Base-by-base conservation (phyloP, 2,888 invertebrate species). In the Drosophila greeni region DNA sequence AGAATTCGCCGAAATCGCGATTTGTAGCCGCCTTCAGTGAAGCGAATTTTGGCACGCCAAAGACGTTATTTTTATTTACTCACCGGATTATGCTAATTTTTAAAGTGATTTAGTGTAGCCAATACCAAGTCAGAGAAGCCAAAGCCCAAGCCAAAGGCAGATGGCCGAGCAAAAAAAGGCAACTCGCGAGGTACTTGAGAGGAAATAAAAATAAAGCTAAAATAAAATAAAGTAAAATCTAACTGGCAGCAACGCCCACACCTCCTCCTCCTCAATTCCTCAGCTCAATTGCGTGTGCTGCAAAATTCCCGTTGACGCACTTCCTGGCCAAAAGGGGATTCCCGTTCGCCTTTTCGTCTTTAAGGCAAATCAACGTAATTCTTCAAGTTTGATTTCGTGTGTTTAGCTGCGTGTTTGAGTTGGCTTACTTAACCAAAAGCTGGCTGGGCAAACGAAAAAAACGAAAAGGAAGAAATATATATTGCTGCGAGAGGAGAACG, bases 71-170 rank as follows among this genome's bases (percentile, higher is more conserved):
- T 82, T 82, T 82, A 82, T 81, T 82, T 82, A 84, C 81, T 82
- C 75, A 75, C 80, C 65, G 84, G 81, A 82, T 82, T 82, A 82
- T 82, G 81, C 82, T 84, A 82, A 82, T 82, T 82, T 82, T 74
- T 82, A 84, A 84, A 82, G 82, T 84, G 82, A 82, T 84, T 82
- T 82, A 82, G 74, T 76, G 74, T 69, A 74, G 76, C 79, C 84
- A 82, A 79, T 76, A 67, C 74, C 65, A 65, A 58, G 49, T 26
- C 40, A 72, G 68, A 61, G 74, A 65, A 66, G 31, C 52, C 73
- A 66, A 70, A 64, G 31, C 52, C 73, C 65, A 70, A 64, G 59
- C 43, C 57, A 51, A 48, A 40, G 24, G 16, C 40, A 45, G 34
- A 42, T 34, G 33, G 43, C 42, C 36, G 42, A 36, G 45, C 14